phyloP scores from a whole-genome alignment of 1,140 invertebrate genomes.

The Geopemphigus sp. region DNA sequence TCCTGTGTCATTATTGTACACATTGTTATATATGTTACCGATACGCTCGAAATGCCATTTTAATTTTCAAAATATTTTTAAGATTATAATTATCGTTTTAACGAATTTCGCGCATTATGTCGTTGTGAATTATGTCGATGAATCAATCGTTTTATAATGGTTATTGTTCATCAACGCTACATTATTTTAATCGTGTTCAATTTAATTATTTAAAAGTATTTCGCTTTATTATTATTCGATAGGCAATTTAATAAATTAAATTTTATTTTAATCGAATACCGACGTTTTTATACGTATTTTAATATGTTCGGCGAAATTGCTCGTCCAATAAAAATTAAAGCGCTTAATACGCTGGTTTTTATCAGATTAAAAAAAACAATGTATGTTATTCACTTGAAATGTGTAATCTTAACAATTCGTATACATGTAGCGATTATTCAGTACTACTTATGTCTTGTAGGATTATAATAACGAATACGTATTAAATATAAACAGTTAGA shows the following conservation, averaged over 20 bases:
- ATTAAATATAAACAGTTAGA: no score
- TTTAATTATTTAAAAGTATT: no score
- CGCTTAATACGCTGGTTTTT: not conserved
- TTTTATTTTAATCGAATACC: not conserved
- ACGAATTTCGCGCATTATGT: not conserved
- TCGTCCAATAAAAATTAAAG: not conserved
- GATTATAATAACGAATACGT: no score
- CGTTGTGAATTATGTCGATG: not conserved
- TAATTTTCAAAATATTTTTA: not conserved
- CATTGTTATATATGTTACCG: not conserved
- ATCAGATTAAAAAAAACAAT: not conserved
- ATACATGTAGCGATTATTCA: not conserved
- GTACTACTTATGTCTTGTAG: not conserved
- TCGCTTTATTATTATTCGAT: no score
- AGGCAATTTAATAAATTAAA: no score
- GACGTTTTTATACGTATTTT: not conserved
- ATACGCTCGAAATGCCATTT: slow-evolving; percentile 18
- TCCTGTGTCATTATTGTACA: slow-evolving; percentile 25
- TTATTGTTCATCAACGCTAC: not conserved
- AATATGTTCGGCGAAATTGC: not conserved
- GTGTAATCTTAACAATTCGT: not conserved
- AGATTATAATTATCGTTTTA: slow-evolving; percentile 10
- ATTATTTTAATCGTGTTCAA: no score
- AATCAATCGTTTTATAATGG: not conserved
- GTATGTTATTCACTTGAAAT: not conserved